Evolutionary conservation across 1,140 invertebrate genomes (phyloP).

Genomic region (Mizuhopecten yessoensis): DNA sequence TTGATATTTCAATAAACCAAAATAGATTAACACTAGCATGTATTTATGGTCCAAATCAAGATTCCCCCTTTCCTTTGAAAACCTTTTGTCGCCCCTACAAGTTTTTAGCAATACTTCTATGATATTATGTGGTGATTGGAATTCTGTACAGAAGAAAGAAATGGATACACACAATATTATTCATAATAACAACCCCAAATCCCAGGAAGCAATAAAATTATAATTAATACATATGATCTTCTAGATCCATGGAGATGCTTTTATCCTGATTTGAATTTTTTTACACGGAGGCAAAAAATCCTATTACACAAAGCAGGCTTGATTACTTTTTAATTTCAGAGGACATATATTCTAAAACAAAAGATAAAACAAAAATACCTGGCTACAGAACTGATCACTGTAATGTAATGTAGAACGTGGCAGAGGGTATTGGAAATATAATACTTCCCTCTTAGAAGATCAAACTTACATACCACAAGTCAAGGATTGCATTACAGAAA

Average conservation of each 20-base stretch:
- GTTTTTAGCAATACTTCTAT: neutral
- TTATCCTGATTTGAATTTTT: no score
- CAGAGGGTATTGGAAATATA: neutral
- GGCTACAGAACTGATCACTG: slow-evolving; percentile 47
- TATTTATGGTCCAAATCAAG: slow-evolving; percentile 44
- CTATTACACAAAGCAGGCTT: no score
- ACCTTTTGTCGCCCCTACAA: neutral
- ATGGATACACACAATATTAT: slow-evolving; percentile 50
- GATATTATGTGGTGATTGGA: slow-evolving; percentile 52
- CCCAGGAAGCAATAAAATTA: neutral
- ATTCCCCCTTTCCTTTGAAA: slow-evolving; percentile 27
- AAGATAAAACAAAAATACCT: neutral
- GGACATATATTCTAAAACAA: no score
- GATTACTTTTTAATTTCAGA: no score
- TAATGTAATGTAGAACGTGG: neutral
- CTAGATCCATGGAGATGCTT: no score
- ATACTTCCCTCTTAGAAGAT: slow-evolving; percentile 41
- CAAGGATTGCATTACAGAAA: slow-evolving; percentile 33
- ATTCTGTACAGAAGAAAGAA: slow-evolving; percentile 37
- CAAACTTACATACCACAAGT: neutral
- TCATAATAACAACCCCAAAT: slow-evolving; percentile 37
- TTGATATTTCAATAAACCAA: slow-evolving; percentile 42
- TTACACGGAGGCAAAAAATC: no score
- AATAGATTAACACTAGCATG: neutral
- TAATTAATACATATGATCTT: no score